Percentiles rank a stretch among this genome's conserved stretches.
Conservation (phyloP, 2,888 invertebrate species). For the Mesorhabditis sp. region DNA sequence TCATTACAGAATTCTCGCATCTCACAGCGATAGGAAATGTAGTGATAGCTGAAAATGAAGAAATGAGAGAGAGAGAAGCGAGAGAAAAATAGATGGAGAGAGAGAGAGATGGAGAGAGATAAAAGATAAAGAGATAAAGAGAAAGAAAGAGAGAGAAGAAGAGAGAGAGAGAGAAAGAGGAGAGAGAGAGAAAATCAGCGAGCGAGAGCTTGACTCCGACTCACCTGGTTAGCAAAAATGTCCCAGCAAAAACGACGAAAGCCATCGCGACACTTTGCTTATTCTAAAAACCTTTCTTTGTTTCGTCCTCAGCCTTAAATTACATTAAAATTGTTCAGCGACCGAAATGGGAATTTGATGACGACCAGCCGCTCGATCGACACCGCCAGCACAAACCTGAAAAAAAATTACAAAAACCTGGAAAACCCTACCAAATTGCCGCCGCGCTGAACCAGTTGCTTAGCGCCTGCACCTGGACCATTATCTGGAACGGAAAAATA, state of each 20-base stretch:
- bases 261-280: conserved; percentile 26
- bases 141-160: too few relatives aligned
- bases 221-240: conserved; percentile 28
- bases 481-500: background rate
- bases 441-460: conserved; percentile 46
- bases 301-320: conserved; percentile 3
- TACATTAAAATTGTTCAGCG: conserved; percentile 36
- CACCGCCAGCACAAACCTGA: conserved; percentile 44
- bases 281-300: conserved; percentile 17
- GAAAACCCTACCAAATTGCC: conserved; percentile 33
- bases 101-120: too few relatives aligned
- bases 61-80: too few relatives aligned
- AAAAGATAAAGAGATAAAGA: too few relatives aligned
- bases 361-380: conserved; percentile 40
- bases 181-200: too few relatives aligned
- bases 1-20: conserved; percentile 28
- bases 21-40: conserved; percentile 31
- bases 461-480: conserved; percentile 19
- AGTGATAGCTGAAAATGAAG: conserved; percentile 25
- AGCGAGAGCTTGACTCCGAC: background rate
- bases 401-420: background rate
- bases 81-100: too few relatives aligned
- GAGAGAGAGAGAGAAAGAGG: too few relatives aligned
- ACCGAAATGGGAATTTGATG: conserved; percentile 43
- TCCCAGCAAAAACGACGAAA: conserved; percentile 24